Base-by-base conservation (phyloP, 1,140 invertebrate genomes). In the Elymnias hypermnestra region DNA sequence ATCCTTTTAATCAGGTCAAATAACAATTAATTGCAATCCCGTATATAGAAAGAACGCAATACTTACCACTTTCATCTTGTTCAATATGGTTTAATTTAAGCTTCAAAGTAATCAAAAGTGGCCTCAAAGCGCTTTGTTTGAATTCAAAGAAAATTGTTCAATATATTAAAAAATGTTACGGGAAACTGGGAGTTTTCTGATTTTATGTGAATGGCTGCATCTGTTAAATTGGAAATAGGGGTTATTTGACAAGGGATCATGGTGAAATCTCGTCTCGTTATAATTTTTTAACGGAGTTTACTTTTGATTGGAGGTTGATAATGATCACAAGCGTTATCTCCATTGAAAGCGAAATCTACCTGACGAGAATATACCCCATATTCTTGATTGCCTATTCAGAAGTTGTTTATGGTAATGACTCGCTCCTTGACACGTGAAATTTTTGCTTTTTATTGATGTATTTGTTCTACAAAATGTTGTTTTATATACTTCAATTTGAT, bases 401-500 rank as follows among this genome's bases (percentile, higher is more conserved):
- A 73, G 68, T 73, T 73, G 59, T 71, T 73, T 73, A 71, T 71
- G 64, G 54, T 67, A 70, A 70, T 70, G 51, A 33, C 25, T 38
- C 37, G 36, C 38, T 10, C 41, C 22, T 28, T 39, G 58, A 63
- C 68, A 68, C 46, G 59, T 62, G 55, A 65, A 65, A 65, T 57
- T 53, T 64, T 62, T 42, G 26, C 47, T 31, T 42, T 50, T 50
- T 50, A 50, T 42, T 37, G 38, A 29, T 33, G 31, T 49, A 41
- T 38, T 42, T 29, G 36, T 36, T 31, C 31, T 31, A 17, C 38
- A 49, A 42, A 41, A 41, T 49, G 37, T 18, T 48, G 46, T 22
- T 48, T 48, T 31, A 43, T 35, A 41, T 48, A 35, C 36, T 19
- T 5, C 37, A 48, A 48, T 41, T 29, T 29, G 6, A 12, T 29